Conservation (phyloP, 2,888 invertebrate genomes). For the Salticus scenicus region DNA sequence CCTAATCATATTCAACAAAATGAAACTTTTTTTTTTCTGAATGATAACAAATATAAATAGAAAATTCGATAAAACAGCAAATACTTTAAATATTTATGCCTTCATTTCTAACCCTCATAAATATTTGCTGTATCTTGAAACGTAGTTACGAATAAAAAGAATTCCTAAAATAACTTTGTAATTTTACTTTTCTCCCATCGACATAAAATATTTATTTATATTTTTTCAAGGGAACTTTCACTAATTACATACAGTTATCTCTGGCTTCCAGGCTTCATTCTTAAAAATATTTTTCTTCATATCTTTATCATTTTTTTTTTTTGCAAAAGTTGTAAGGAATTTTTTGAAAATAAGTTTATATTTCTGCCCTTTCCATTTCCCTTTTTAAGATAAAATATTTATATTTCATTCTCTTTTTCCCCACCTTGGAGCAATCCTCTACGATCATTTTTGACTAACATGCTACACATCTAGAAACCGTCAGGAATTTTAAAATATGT, state of each 20-base stretch:
- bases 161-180: not conserved
- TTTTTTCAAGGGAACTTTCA: not conserved
- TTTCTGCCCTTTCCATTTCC: not conserved
- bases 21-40: no score
- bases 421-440: slow-evolving; percentile 28
- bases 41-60: not conserved
- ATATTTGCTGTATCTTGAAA: not conserved
- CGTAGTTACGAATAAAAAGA: not conserved
- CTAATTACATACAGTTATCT: not conserved
- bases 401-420: slow-evolving; percentile 43
- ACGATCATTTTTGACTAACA: slow-evolving; percentile 35
- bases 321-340: not conserved
- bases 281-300: no score
- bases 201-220: slow-evolving; percentile 7
- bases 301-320: no score
- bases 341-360: slow-evolving; percentile 37
- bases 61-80: not conserved
- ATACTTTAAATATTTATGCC: slow-evolving; percentile 1
- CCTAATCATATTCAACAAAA: no score
- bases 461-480: slow-evolving; percentile 28
- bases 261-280: not conserved
- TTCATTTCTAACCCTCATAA: slow-evolving; percentile 2
- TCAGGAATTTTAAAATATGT: slow-evolving; percentile 41
- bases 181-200: not conserved
- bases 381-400: slow-evolving; percentile 52